A percentile compares a stretch with the other conserved stretches of the same genome.
phyloP scores from a whole-genome alignment of 2,888 invertebrate genomes.

The Stegana nigrithorax region DNA sequence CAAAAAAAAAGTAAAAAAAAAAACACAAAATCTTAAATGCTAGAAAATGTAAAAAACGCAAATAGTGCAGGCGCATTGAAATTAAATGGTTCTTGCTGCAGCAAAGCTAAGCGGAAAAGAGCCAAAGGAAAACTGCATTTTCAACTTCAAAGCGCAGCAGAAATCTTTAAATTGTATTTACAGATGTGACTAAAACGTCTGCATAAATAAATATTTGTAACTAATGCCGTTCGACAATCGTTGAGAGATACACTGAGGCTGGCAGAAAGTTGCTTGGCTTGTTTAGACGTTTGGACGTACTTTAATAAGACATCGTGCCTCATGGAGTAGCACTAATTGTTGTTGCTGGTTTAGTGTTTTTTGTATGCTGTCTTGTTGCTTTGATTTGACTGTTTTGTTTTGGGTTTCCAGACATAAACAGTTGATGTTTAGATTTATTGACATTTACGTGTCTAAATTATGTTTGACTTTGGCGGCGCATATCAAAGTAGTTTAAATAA shows the following conservation, averaged over 20 bases:
- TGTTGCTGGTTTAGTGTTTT: not conserved
- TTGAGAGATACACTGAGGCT: not conserved
- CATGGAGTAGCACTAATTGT: no score
- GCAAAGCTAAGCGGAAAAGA: not conserved
- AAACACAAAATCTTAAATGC: slow-evolving; percentile 20
- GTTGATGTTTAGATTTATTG: slow-evolving; percentile 12
- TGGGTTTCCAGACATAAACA: slow-evolving; percentile 10
- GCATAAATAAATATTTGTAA: slow-evolving; percentile 38
- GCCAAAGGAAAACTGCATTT: slow-evolving; percentile 10
- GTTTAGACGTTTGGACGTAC: no score
- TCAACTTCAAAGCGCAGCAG: slow-evolving; percentile 39
- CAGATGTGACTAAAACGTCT: slow-evolving; percentile 51
- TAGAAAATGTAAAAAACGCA: slow-evolving; percentile 6
- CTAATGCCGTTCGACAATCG: not conserved
- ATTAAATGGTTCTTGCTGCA: no score
- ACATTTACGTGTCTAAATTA: not conserved
- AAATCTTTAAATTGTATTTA: slow-evolving; percentile 44
- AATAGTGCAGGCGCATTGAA: slow-evolving; percentile 10
- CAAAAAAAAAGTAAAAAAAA: slow-evolving; percentile 4
- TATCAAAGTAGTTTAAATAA: not conserved
- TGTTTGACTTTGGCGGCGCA: slow-evolving; percentile 1
- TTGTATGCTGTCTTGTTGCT: not conserved
- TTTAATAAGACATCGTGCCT: no score
- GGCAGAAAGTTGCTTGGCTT: no score
- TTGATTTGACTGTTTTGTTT: not conserved